These are phyloP conservation scores for Arge pagana DNA, from an alignment of 2,888 invertebrate genomes.

Conservation along the genomic window DNA sequence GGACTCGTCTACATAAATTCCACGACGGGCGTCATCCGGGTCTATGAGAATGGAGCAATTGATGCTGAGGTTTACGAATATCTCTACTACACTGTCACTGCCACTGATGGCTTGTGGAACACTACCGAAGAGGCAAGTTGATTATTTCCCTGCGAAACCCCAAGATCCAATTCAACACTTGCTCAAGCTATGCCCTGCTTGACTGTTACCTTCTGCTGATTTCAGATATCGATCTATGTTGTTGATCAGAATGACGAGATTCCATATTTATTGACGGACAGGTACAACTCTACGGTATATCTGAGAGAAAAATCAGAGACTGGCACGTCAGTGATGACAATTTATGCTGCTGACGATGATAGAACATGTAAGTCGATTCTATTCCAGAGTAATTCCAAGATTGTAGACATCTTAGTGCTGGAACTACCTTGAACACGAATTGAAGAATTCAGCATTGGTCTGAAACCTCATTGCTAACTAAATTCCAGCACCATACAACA, in stretches of 20 bases:
- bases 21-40: conserved; percentile 62
- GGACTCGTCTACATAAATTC: conserved; percentile 62
- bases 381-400: not conserved
- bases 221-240: conserved; percentile 64
- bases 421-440: not conserved
- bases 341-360: conserved; percentile 62
- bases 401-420: not conserved
- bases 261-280: conserved; percentile 52
- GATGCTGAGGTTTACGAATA: conserved; percentile 60
- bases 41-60: conserved; percentile 57
- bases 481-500: conserved; percentile 60
- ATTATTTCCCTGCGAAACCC: not conserved
- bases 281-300: conserved; percentile 50
- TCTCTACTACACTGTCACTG: conserved; percentile 63
- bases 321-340: conserved; percentile 55
- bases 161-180: conserved; percentile 8
- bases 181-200: not conserved
- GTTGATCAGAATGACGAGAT: conserved; percentile 67
- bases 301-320: conserved; percentile 62
- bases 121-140: conserved; percentile 57
- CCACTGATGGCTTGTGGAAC: conserved; percentile 60
- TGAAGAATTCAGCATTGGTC: too few relatives aligned
- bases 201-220: conserved; percentile 15
- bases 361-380: conserved; percentile 61
- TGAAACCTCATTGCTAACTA: conserved; percentile 21